Conservation (phyloP, 1,140 invertebrate species). For the Papilio polytes region DNA sequence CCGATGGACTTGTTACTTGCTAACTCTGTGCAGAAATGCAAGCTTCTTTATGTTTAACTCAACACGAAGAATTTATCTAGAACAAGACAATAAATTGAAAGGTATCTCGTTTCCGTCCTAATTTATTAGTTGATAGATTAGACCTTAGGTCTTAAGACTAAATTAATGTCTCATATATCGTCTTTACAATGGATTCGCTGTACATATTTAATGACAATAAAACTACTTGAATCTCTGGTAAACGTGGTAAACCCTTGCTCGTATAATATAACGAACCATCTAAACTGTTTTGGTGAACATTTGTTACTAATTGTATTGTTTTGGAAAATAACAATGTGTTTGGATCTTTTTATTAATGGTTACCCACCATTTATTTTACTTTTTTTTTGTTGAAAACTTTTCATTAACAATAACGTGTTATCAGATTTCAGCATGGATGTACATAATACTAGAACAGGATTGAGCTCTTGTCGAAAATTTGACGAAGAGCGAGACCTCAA, state of each 20-base stretch:
- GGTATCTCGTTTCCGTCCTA: conserved; percentile 39
- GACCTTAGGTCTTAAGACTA: conserved; percentile 37
- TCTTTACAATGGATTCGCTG: background rate
- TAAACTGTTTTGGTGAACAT: background rate
- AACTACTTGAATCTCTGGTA: background rate
- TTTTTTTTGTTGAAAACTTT: too few species aligned
- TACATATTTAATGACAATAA: conserved; percentile 18
- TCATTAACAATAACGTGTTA: too few species aligned
- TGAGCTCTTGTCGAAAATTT: too few species aligned
- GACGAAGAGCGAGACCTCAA: too few species aligned
- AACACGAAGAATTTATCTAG: conserved; percentile 25
- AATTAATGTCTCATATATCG: conserved; percentile 36
- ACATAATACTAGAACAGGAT: too few species aligned
- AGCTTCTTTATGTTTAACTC: background rate
- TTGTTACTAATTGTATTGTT: too few species aligned
- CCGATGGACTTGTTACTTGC: background rate
- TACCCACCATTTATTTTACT: too few species aligned
- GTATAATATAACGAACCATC: background rate
- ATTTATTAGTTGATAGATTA: conserved; percentile 36
- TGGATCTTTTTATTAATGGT: too few species aligned
- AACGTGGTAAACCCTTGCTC: background rate
- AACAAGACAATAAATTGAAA: conserved; percentile 38
- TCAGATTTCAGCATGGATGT: too few species aligned
- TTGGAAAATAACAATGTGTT: too few species aligned
- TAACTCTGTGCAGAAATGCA: background rate